These are phyloP conservation scores for Salminus brasiliensis DNA, from an alignment of 2,113 vertebrate genomes.

Conservation along the genomic window DNA sequence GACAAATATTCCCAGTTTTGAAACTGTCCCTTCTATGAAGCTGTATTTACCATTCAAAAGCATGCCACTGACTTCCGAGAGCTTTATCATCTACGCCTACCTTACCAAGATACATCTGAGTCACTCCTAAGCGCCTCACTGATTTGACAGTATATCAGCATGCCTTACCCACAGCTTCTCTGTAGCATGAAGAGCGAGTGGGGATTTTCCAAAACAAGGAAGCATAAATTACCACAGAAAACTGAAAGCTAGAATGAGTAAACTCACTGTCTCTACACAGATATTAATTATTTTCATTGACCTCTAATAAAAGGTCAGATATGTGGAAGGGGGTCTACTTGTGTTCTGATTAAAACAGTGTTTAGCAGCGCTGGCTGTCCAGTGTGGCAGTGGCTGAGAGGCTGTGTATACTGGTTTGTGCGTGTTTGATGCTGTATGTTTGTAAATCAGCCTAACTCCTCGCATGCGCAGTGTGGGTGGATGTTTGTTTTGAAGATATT, in stretches of 20 bases:
- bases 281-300: not conserved
- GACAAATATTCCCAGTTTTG: not conserved
- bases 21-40: not conserved
- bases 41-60: not conserved
- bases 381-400: no score
- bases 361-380: no score
- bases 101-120: conserved; percentile 46
- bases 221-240: conserved; percentile 8
- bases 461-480: no score
- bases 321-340: no score
- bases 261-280: not conserved
- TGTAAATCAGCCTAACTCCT: no score
- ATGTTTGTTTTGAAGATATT: no score
- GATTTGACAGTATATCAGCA: conserved; percentile 26
- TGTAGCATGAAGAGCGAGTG: not conserved
- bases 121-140: not conserved
- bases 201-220: conserved; percentile 22
- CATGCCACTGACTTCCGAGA: not conserved
- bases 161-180: not conserved
- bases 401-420: no score
- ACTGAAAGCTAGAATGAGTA: not conserved
- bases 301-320: no score
- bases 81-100: not conserved
- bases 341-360: no score
- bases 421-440: no score